Conservation (phyloP, 2,888 invertebrate species). For the Nudaria mundana region DNA sequence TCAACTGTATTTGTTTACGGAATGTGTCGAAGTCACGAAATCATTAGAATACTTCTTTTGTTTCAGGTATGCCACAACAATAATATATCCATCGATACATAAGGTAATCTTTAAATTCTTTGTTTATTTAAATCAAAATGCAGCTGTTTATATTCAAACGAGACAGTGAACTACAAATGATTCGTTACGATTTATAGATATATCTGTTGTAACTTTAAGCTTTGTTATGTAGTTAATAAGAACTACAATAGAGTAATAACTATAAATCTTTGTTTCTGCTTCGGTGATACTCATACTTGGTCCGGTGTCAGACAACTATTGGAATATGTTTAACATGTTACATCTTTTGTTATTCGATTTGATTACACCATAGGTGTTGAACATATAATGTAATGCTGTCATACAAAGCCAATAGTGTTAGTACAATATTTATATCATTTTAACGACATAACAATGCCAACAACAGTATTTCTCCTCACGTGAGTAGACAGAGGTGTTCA, state of each 20-base stretch:
- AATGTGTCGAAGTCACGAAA: too few relatives aligned
- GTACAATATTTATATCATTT: too few relatives aligned
- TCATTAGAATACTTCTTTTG: constrained; percentile 22
- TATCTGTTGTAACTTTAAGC: constrained; percentile 2
- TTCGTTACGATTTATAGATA: background rate
- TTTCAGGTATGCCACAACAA: constrained; percentile 45
- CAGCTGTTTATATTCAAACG: constrained; percentile 22
- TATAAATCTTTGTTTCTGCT: background rate
- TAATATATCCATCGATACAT: constrained; percentile 5
- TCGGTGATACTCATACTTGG: constrained; percentile 21
- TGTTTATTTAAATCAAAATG: constrained; percentile 22
- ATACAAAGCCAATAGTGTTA: too few relatives aligned
- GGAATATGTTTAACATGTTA: constrained; percentile 31
- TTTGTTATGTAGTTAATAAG: constrained; percentile 10
- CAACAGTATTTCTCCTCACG: too few relatives aligned
- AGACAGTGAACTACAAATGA: constrained; percentile 31
- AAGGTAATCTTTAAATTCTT: constrained; percentile 12
- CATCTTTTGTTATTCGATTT: constrained; percentile 36
- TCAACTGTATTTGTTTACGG: too few relatives aligned
- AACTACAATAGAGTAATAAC: constrained; percentile 3
- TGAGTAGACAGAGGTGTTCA: too few relatives aligned
- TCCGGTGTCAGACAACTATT: constrained; percentile 27
- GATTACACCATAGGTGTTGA: constrained; percentile 35
- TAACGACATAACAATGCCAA: too few relatives aligned
- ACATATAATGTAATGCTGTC: constrained; percentile 39